These are phyloP conservation scores for Buphagus erythrorhynchus DNA, from an alignment of 2,797 vertebrate species.

Conservation along the genomic window DNA sequence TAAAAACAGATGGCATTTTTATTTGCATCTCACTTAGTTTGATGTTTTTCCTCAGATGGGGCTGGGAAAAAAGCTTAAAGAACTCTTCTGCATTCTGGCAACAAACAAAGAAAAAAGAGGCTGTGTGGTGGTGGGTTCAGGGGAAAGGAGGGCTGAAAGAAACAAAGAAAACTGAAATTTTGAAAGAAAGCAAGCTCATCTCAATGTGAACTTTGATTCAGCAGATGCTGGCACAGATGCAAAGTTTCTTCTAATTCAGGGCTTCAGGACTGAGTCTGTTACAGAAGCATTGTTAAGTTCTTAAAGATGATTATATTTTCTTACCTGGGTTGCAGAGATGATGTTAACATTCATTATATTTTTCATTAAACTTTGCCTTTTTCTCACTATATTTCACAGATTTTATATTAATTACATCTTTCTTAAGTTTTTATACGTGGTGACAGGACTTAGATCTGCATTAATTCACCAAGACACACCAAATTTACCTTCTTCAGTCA, in stretches of 20 bases:
- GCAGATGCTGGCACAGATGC: not conserved
- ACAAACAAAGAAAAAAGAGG: not conserved
- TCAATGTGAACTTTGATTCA: not conserved
- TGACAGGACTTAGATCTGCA: not conserved
- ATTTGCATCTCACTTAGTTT: conserved; percentile 45
- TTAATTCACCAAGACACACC: not conserved
- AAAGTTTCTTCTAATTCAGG: not conserved
- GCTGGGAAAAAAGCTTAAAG: conserved; percentile 15
- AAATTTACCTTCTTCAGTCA: not conserved
- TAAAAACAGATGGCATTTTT: conserved; percentile 20
- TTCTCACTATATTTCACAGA: not conserved
- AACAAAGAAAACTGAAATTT: not conserved
- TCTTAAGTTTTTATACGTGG: not conserved
- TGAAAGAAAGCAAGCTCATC: not conserved
- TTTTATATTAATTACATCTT: not conserved
- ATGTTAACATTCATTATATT: not conserved
- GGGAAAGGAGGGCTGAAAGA: not conserved
- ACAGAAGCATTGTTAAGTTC: not conserved
- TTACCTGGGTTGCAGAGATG: not conserved
- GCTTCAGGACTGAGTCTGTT: not conserved
- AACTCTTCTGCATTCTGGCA: conserved; percentile 1
- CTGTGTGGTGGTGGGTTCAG: not conserved
- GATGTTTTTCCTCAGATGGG: not conserved
- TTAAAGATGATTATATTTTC: not conserved
- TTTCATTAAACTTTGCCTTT: not conserved